phyloP scores from a whole-genome alignment of 2,113 vertebrate genomes.

The Nothocercus julius region DNA sequence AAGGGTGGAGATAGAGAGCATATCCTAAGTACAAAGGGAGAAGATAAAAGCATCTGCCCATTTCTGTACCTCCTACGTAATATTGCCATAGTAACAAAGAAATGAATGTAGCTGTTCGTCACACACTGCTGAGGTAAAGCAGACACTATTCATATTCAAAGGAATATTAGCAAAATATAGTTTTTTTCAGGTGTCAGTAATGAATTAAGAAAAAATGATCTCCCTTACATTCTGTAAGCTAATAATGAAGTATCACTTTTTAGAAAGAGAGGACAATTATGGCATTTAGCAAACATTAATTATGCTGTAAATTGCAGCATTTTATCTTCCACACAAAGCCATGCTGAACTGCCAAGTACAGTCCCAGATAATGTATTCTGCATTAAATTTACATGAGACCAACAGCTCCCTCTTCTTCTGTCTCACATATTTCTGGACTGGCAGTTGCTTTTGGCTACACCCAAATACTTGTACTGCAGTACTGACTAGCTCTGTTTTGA shows the following conservation, averaged over 20 bases:
- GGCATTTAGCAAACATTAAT: slow-evolving; percentile 38
- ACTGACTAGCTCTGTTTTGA: background rate
- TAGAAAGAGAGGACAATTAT: slow-evolving; percentile 1
- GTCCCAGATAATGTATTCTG: slow-evolving; percentile 44
- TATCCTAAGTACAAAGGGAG: slow-evolving; percentile 34
- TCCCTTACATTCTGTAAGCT: background rate
- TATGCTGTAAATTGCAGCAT: background rate
- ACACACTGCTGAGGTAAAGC: slow-evolving; percentile 31
- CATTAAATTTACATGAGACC: slow-evolving; percentile 35
- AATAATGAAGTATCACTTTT: background rate
- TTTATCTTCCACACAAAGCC: slow-evolving; percentile 31
- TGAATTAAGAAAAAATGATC: background rate
- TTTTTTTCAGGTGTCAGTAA: background rate
- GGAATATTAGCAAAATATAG: slow-evolving; percentile 38
- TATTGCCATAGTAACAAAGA: slow-evolving; percentile 79
- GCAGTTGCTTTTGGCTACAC: background rate
- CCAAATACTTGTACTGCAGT: background rate
- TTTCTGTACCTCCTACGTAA: slow-evolving; percentile 42
- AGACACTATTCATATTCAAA: slow-evolving; percentile 1
- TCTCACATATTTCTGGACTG: background rate
- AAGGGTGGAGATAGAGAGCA: background rate
- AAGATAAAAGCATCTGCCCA: slow-evolving; percentile 43
- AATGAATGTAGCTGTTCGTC: slow-evolving; percentile 65
- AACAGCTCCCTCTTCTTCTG: background rate
- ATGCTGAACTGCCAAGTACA: slow-evolving; percentile 41